These are phyloP conservation scores for Rambutsinella grinnellia DNA, from an alignment of 2,888 invertebrate species.

Conservation along the genomic window DNA sequence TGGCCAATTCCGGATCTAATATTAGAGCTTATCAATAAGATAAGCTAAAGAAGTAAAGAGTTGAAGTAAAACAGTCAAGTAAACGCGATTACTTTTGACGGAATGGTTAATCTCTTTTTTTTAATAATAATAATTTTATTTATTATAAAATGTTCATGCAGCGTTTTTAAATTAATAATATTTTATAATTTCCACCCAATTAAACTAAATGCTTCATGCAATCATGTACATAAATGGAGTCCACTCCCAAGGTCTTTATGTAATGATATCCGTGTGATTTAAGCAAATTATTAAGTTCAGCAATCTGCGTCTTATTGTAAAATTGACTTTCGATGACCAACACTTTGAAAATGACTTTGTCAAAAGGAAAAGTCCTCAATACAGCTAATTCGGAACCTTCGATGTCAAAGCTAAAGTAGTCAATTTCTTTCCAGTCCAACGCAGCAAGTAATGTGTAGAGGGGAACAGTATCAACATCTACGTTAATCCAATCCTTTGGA, in stretches of 20 bases:
- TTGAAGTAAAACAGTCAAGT: too few species aligned
- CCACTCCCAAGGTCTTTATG: background rate
- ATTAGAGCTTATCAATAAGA: too few species aligned
- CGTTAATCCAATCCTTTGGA: constrained; percentile 23
- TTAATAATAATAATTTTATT: too few species aligned
- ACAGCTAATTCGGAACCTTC: constrained; percentile 16
- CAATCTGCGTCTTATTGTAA: constrained; percentile 1
- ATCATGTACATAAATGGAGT: constrained; percentile 20
- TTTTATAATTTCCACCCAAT: too few species aligned
- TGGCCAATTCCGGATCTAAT: too few species aligned
- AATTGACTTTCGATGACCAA: constrained; percentile 14
- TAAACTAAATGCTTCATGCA: too few species aligned
- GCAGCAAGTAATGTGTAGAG: constrained; percentile 17
- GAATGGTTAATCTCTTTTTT: too few species aligned
- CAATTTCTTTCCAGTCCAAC: constrained; percentile 20
- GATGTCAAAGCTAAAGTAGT: constrained; percentile 36
- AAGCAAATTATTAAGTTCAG: constrained; percentile 10
- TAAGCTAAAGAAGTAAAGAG: too few species aligned
- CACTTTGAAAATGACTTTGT: constrained; percentile 21
- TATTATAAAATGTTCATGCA: too few species aligned
- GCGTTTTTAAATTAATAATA: too few species aligned
- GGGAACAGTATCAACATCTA: constrained; percentile 23
- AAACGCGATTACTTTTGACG: too few species aligned
- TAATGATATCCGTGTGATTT: constrained; percentile 1
- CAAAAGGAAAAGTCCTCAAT: constrained; percentile 24